These are phyloP conservation scores for Dasysyrphus tricinctus DNA, from an alignment of 2,888 invertebrate genomes.

Conservation along the genomic window DNA sequence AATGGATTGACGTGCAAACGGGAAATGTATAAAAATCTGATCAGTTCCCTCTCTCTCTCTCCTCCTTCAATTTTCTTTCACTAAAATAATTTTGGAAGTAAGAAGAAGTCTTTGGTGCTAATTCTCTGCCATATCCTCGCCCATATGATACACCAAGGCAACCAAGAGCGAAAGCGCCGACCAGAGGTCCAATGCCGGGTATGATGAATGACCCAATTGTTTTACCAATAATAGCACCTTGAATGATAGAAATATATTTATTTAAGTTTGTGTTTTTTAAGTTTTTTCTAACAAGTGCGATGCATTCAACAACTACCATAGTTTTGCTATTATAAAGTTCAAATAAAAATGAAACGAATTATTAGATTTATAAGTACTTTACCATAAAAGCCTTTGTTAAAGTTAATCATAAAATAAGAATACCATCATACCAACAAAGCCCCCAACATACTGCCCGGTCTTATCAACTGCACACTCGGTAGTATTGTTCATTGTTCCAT, in stretches of 20 bases:
- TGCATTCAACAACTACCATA: too few species aligned
- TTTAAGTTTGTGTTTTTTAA: too few species aligned
- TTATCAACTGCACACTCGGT: background rate
- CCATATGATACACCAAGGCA: background rate
- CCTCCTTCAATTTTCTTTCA: background rate
- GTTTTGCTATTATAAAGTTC: too few species aligned
- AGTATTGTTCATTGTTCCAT: background rate
- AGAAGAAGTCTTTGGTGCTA: background rate
- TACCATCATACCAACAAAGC: constrained; percentile 1
- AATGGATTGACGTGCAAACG: background rate
- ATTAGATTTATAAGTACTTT: too few species aligned
- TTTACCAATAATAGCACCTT: constrained; percentile 2
- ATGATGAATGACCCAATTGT: background rate
- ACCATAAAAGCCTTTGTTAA: too few species aligned
- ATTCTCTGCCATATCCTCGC: background rate
- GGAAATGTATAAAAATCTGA: background rate
- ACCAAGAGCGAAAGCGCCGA: background rate
- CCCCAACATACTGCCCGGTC: background rate
- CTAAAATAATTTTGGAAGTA: background rate
- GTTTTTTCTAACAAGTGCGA: too few species aligned
- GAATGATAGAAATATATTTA: background rate
- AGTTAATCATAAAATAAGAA: background rate
- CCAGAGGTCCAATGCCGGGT: constrained; percentile 5
- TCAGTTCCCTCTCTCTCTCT: background rate
- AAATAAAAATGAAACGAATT: too few species aligned